Conservation (phyloP, 2,113 vertebrate species). For the Rhynchopsitta pachyrhyncha region DNA sequence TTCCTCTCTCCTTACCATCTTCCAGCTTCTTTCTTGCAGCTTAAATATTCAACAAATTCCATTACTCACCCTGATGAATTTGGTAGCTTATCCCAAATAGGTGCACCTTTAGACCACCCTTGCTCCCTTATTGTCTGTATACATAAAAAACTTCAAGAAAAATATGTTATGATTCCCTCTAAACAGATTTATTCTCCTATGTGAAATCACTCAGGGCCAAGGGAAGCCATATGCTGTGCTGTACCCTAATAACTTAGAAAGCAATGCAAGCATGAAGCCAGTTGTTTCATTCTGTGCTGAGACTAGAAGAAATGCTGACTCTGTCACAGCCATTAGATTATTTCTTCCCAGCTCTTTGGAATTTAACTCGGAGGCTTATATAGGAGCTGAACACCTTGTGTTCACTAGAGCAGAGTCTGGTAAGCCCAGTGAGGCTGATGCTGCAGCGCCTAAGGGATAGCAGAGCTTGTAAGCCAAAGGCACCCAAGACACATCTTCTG, state of each 20-base stretch:
- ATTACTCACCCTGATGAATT: not conserved
- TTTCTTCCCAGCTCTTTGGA: not conserved
- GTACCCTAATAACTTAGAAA: not conserved
- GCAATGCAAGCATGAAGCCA: not conserved
- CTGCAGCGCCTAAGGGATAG: not conserved
- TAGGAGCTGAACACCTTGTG: not conserved
- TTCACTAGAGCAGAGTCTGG: not conserved
- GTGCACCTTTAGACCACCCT: not conserved
- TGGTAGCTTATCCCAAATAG: not conserved
- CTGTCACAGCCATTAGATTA: not conserved
- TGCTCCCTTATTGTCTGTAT: not conserved
- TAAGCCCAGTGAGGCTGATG: not conserved
- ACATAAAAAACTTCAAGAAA: not conserved
- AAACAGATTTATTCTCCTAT: not conserved
- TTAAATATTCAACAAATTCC: not conserved
- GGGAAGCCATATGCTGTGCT: not conserved
- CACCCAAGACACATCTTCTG: not conserved
- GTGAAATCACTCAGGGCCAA: not conserved
- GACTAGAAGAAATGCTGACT: not conserved
- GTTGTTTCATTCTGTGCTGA: not conserved
- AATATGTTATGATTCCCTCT: not conserved
- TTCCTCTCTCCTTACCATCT: not conserved
- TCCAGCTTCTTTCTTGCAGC: not conserved
- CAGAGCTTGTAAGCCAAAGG: not conserved
- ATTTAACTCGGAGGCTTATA: not conserved